phyloP scores from a whole-genome alignment of 1,140 invertebrate genomes.

The Drosophila orosa region DNA sequence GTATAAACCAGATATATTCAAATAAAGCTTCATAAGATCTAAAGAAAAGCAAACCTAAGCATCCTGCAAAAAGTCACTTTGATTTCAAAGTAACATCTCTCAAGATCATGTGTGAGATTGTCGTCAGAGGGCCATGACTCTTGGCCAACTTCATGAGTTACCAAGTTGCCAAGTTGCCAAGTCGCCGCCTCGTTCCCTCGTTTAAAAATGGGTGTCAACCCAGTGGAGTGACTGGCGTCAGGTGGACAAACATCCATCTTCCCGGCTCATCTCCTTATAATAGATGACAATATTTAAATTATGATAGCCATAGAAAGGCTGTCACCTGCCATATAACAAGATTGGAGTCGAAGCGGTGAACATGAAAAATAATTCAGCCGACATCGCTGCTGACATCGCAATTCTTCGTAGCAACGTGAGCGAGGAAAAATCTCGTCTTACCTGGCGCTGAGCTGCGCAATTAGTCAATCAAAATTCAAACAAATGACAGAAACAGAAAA shows the following conservation, averaged over 20 bases:
- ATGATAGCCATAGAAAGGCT: constrained; percentile 67
- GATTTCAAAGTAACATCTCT: not conserved
- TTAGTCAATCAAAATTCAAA: constrained; percentile 82
- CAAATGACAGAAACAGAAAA: constrained; percentile 60
- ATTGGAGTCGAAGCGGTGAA: constrained; percentile 42
- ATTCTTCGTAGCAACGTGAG: constrained; percentile 5
- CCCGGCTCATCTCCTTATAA: constrained; percentile 31
- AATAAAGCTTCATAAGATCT: no score
- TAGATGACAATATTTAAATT: constrained; percentile 81
- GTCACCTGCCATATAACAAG: constrained; percentile 28
- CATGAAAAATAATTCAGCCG: constrained; percentile 40
- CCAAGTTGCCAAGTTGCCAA: constrained; percentile 11
- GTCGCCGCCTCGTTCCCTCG: not conserved
- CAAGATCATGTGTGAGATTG: constrained; percentile 42
- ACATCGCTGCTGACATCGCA: constrained; percentile 3
- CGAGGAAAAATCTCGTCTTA: not conserved
- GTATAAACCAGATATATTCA: no score
- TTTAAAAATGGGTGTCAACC: constrained; percentile 27
- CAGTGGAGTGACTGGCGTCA: constrained; percentile 66
- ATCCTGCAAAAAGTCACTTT: not conserved
- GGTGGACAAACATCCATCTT: constrained; percentile 55
- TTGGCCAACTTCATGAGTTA: constrained; percentile 23
- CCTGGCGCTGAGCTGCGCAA: constrained; percentile 68
- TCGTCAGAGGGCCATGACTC: constrained; percentile 34
- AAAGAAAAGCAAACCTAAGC: not conserved